Conservation (phyloP, 2,797 vertebrate genomes). For the Lacerta viridis region DNA sequence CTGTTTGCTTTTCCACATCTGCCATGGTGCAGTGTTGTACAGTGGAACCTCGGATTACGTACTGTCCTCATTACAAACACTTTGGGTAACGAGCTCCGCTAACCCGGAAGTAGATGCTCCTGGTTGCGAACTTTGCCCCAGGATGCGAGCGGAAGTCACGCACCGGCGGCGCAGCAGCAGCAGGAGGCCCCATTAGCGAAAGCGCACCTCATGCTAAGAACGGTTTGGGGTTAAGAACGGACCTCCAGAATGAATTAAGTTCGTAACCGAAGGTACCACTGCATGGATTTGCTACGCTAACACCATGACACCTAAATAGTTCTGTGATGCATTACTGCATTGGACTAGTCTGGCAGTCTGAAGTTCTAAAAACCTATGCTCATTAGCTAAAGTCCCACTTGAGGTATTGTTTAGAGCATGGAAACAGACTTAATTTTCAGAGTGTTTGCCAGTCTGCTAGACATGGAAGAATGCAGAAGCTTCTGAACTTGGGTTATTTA, state of each 20-base stretch:
- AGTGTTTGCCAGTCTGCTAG: neutral
- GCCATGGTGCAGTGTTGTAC: neutral
- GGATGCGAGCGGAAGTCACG: no score
- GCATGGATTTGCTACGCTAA: neutral
- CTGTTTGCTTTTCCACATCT: neutral
- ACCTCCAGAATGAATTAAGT: no score
- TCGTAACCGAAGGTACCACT: no score
- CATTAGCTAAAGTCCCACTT: neutral
- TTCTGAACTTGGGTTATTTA: neutral
- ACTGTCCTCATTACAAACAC: no score
- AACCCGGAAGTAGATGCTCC: no score
- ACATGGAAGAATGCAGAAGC: neutral
- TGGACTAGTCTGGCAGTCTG: neutral
- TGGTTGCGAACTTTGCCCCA: no score
- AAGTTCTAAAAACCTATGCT: neutral
- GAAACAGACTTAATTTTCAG: neutral
- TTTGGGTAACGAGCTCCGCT: no score
- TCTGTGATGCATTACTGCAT: neutral
- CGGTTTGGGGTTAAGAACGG: no score
- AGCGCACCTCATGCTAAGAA: no score
- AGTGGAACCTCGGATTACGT: neutral
- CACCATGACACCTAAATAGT: neutral
- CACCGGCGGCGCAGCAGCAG: accelerated
- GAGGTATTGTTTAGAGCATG: neutral
- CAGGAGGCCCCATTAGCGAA: no score